Conservation (phyloP, 2,888 invertebrate genomes). For the Drepana falcataria region DNA sequence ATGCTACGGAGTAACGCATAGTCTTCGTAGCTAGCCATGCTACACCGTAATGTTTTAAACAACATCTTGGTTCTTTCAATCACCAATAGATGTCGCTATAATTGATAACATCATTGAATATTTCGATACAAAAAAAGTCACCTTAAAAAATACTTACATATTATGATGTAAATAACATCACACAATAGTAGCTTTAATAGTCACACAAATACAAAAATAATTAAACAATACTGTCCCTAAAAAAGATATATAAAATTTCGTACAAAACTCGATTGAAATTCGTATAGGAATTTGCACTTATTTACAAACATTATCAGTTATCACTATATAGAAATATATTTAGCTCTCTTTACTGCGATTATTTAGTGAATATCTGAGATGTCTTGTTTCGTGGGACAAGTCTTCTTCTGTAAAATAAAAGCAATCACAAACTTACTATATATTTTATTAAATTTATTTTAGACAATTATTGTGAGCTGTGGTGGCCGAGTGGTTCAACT, state of each 20-base stretch:
- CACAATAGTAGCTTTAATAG: too few species aligned
- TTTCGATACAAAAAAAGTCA: too few species aligned
- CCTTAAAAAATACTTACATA: too few species aligned
- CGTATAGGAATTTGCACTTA: not conserved
- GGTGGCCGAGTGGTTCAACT: too few species aligned
- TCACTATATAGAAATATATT: not conserved
- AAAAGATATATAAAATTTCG: too few species aligned
- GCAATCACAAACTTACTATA: too few species aligned
- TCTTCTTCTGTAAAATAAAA: not conserved
- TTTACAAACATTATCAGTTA: not conserved
- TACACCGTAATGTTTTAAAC: too few species aligned
- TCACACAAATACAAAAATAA: too few species aligned
- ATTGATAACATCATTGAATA: not conserved
- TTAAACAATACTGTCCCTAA: too few species aligned
- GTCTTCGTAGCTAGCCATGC: not conserved
- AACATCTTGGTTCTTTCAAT: not conserved
- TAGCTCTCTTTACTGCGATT: not conserved
- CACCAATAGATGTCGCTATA: not conserved
- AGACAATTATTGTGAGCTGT: too few species aligned
- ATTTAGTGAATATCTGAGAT: not conserved
- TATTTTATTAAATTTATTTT: too few species aligned
- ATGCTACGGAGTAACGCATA: conserved; percentile 10
- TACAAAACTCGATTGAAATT: not conserved
- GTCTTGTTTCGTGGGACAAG: not conserved
- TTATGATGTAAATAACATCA: too few species aligned